These are phyloP conservation scores for Drosophila percnosoma DNA, from an alignment of 2,888 invertebrate species.

Conservation along the genomic window DNA sequence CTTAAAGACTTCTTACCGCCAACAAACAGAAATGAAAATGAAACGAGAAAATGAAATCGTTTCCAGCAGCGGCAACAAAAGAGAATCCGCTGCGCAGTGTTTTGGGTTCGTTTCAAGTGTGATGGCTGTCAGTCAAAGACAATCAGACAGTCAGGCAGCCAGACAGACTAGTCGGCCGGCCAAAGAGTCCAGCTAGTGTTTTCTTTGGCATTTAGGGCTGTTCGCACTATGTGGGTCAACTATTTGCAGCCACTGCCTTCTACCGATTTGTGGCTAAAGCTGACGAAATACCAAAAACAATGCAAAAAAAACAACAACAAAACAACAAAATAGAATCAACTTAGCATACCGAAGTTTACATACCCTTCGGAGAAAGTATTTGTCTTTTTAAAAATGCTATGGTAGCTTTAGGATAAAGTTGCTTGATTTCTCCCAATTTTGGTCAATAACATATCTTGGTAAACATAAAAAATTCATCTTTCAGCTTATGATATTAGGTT, in stretches of 20 bases:
- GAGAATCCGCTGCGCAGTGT: constrained; percentile 53
- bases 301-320: constrained; percentile 6
- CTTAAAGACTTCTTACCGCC: constrained; percentile 49
- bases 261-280: constrained; percentile 21
- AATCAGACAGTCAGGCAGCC: not conserved
- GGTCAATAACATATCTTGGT: not conserved
- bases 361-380: not conserved
- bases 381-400: not conserved
- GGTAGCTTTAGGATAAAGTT: not conserved
- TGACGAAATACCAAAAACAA: constrained; percentile 28
- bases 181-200: constrained; percentile 18
- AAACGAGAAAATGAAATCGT: constrained; percentile 74
- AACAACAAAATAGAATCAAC: not conserved
- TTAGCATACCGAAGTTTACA: not conserved
- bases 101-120: constrained; percentile 42
- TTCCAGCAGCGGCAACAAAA: constrained; percentile 53
- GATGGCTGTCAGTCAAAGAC: constrained; percentile 60
- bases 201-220: constrained; percentile 47
- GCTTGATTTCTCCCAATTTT: not conserved
- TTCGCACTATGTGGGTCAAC: constrained; percentile 63
- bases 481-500: not conserved
- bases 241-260: constrained; percentile 32
- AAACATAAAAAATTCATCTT: not conserved
- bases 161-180: constrained; percentile 3
- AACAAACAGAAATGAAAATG: constrained; percentile 59